A percentile compares a stretch with the other conserved stretches of the same genome.
phyloP scores from a whole-genome alignment of 1,140 invertebrate genomes.

The Euwallacea similis region DNA sequence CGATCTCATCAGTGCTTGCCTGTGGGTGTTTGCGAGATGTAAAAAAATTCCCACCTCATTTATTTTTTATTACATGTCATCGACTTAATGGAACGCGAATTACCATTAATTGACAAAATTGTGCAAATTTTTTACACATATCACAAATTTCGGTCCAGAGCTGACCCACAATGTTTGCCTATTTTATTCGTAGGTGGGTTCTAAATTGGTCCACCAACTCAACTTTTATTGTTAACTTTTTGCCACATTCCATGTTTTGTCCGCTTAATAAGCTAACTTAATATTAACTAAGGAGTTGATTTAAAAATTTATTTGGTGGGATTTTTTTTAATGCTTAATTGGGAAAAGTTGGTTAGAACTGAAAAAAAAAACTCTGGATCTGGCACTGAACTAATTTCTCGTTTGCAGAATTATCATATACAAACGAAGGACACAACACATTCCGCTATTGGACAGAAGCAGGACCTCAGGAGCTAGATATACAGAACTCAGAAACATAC shows the following conservation, averaged over 20 bases:
- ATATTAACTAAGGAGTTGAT: no score
- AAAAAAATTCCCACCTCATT: constrained; percentile 15
- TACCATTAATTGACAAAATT: constrained; percentile 19
- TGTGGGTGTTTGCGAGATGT: constrained; percentile 3
- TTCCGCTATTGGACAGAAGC: constrained; percentile 26
- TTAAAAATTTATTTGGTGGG: not conserved
- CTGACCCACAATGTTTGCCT: not conserved
- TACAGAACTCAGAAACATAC: constrained; percentile 45
- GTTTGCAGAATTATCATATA: constrained; percentile 48
- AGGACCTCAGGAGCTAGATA: constrained; percentile 46
- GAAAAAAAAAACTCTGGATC: no score
- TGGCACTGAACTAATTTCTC: constrained; percentile 32
- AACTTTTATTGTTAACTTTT: no score
- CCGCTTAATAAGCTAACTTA: no score
- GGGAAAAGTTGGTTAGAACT: no score
- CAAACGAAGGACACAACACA: constrained; percentile 42
- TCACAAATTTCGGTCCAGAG: not conserved
- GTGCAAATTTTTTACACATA: constrained; percentile 26
- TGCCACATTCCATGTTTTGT: no score
- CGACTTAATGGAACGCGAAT: constrained; percentile 2
- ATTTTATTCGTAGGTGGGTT: no score
- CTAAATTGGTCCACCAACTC: no score
- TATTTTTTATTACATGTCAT: not conserved
- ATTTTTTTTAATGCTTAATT: not conserved
- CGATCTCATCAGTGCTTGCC: not conserved